phyloP scores from a whole-genome alignment of 1,140 invertebrate genomes.

The Campoletis sonorensis region DNA sequence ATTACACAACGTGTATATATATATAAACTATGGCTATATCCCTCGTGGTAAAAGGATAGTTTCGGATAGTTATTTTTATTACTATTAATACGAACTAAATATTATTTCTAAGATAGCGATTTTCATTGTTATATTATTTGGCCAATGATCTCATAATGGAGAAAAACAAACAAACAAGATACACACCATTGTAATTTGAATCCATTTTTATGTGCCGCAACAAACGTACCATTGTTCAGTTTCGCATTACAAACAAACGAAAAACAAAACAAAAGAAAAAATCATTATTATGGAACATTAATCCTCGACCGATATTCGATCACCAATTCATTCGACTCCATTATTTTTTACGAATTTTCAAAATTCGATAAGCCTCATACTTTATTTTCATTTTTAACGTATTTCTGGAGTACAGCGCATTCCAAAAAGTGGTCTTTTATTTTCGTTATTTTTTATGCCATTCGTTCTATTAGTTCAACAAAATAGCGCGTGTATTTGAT shows the following conservation, averaged over 20 bases:
- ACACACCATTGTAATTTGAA: constrained; percentile 25
- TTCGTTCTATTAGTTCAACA: constrained; percentile 21
- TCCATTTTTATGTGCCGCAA: constrained; percentile 17
- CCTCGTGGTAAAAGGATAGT: constrained; percentile 71
- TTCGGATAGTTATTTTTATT: constrained; percentile 73
- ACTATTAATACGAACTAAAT: constrained; percentile 66
- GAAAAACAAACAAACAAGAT: constrained; percentile 44
- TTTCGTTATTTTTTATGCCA: constrained; percentile 23
- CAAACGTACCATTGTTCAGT: constrained; percentile 17
- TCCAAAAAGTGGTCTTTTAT: constrained; percentile 51
- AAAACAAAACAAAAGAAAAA: not conserved
- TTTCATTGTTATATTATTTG: constrained; percentile 70
- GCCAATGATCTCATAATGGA: constrained; percentile 71
- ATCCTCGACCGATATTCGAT: constrained; percentile 32
- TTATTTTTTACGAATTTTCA: constrained; percentile 42
- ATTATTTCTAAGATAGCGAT: constrained; percentile 57
- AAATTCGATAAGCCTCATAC: constrained; percentile 28
- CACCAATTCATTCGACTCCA: constrained; percentile 26
- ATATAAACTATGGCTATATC: constrained; percentile 59
- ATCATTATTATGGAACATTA: not conserved
- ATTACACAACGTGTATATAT: constrained; percentile 50
- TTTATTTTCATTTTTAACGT: constrained; percentile 45
- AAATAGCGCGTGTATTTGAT: constrained; percentile 6
- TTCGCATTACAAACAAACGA: not conserved
- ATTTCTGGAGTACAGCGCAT: constrained; percentile 57